Percentiles rank a stretch among this genome's conserved stretches.
Evolutionary conservation across 2,113 vertebrate genomes (phyloP).

Genomic region (Xenopus borealis): DNA sequence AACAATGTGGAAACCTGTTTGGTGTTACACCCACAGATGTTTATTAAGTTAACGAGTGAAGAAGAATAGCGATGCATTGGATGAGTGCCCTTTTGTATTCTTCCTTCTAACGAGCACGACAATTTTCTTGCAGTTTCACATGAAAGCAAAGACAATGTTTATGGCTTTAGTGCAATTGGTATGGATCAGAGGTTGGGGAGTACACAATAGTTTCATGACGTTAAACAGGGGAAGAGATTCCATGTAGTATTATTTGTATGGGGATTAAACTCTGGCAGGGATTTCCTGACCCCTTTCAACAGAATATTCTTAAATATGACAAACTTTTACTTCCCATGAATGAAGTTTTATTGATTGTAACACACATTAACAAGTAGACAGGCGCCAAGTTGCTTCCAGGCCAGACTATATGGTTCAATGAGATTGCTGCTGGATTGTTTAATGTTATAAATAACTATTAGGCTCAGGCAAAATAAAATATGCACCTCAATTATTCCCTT

Average conservation of each 20-base stretch:
- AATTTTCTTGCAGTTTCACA: not conserved
- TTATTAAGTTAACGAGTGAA: too few species aligned
- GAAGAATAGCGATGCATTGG: too few species aligned
- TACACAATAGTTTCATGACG: not conserved
- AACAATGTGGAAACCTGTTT: too few species aligned
- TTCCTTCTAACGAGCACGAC: not conserved
- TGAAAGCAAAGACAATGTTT: not conserved
- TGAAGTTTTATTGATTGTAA: not conserved
- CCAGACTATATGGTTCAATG: too few species aligned
- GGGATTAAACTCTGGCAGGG: not conserved
- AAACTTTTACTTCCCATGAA: conserved; percentile 3
- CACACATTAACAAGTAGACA: too few species aligned
- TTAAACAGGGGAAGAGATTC: not conserved
- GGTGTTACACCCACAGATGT: too few species aligned
- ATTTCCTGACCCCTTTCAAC: not conserved
- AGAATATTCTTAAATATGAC: not conserved
- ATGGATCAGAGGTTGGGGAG: not conserved
- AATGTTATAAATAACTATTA: too few species aligned
- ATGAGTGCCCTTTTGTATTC: not conserved
- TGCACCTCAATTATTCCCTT: too few species aligned
- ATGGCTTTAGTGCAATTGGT: not conserved
- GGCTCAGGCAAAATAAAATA: too few species aligned
- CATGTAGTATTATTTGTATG: not conserved
- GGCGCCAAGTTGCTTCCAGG: too few species aligned
- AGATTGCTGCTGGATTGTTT: too few species aligned